phyloP scores from a whole-genome alignment of 2,113 vertebrate species.

The Cinclus cinclus region DNA sequence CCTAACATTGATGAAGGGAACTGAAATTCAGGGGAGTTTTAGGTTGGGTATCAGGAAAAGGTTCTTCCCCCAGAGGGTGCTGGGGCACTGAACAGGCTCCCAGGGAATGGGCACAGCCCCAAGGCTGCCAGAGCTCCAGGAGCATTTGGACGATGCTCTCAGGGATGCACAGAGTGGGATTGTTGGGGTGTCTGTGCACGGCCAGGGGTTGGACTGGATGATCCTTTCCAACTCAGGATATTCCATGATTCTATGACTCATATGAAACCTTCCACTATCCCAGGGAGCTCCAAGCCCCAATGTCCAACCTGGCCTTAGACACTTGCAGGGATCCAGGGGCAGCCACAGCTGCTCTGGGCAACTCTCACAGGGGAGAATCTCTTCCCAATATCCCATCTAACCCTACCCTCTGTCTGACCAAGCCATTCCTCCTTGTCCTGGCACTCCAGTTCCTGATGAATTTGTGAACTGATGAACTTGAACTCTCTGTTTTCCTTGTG shows the following conservation, averaged over 20 bases:
- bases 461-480: no score
- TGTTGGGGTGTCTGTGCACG: not conserved
- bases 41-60: fast-evolving
- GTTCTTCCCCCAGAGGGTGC: not conserved
- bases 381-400: not conserved
- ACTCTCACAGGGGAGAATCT: fast-evolving
- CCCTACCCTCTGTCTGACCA: not conserved
- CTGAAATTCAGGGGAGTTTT: not conserved
- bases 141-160: fast-evolving
- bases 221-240: not conserved
- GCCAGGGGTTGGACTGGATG: not conserved
- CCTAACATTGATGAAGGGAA: not conserved
- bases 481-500: not conserved
- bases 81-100: not conserved
- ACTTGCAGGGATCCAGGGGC: not conserved
- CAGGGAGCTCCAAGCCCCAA: not conserved
- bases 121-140: not conserved
- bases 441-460: not conserved
- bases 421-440: not conserved
- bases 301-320: fast-evolving
- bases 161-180: not conserved
- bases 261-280: fast-evolving
- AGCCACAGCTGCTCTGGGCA: not conserved
- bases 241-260: not conserved
- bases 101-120: not conserved